These are phyloP conservation scores for Paramisgurnus dabryanus DNA, from an alignment of 2,113 vertebrate genomes.

Conservation along the genomic window DNA sequence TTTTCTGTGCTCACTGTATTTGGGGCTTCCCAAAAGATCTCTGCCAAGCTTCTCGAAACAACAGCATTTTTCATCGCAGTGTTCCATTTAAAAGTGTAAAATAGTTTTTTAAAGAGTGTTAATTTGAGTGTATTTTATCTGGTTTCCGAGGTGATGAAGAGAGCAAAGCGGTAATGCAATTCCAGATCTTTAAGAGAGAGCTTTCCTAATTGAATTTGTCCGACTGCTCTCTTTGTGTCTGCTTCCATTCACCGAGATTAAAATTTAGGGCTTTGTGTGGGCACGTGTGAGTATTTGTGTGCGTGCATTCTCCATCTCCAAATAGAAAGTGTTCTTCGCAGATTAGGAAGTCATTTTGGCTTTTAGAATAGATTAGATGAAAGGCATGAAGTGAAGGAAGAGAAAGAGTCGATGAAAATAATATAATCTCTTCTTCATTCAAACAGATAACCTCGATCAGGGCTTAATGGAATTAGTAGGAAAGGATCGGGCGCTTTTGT, in stretches of 20 bases:
- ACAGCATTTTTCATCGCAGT: conserved; percentile 12
- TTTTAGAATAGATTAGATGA: conserved; percentile 29
- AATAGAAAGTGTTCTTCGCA: conserved; percentile 18
- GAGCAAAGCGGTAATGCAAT: conserved; percentile 28
- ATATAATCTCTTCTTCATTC: conserved; percentile 10
- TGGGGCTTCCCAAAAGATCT: not conserved
- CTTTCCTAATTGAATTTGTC: conserved; percentile 42
- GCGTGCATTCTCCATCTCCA: conserved; percentile 19
- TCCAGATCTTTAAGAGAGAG: conserved; percentile 28
- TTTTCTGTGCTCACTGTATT: too few relatives aligned
- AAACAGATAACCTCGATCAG: conserved; percentile 25
- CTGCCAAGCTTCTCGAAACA: not conserved
- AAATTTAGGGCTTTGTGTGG: conserved; percentile 25
- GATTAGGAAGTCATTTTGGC: conserved; percentile 29
- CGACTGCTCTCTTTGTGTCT: conserved; percentile 34
- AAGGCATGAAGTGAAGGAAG: conserved; percentile 25
- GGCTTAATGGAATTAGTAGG: conserved; percentile 31
- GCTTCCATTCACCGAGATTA: conserved; percentile 23
- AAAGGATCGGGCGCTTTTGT: conserved; percentile 17
- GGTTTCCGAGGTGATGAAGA: conserved; percentile 29
- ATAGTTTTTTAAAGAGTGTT: conserved; percentile 46
- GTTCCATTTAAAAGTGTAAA: conserved; percentile 46
- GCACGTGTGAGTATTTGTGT: conserved; percentile 8
- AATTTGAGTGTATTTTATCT: conserved; percentile 32
- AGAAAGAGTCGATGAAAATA: conserved; percentile 28